Evolutionary conservation across 2,113 vertebrate species (phyloP), one percentile per base, ranked within the genome.

Genomic region (Poeciliopsis occidentalis): DNA sequence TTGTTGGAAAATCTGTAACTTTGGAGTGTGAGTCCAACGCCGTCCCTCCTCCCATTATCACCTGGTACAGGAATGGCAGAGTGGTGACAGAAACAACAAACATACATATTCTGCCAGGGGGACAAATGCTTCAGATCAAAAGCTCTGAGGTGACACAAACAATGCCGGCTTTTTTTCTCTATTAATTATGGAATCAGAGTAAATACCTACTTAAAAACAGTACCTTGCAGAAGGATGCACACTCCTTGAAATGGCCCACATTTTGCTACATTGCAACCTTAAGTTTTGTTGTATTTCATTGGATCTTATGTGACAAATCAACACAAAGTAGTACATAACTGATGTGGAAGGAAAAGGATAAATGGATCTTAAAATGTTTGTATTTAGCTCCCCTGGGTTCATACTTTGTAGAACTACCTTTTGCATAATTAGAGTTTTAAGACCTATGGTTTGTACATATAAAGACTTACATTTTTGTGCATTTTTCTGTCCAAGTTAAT

Each of bases 11-110:
- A 60, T 86, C 93, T 0, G 94, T 95, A 31, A 94, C 81, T 0
- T 72, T 99, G 80, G 93, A 96, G 73, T 99, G 98, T 6, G 95
- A 97, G 79, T 97, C 96, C 7, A 97, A 97, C 0, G 97, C 97
- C 27, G 94, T 98, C 11, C 98, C 98, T 1, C 95, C 97, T 61
- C 97, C 98, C 0, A 90, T 95, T 74, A 84, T 98, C 93, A 95
- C 94, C 78, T 99, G 98, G 98, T 97, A 97, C 91, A 98, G 97
- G 93, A 97, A 98, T 31, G 93, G 96, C 61, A 91, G 85, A 65
- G 32, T 85, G 64, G 72, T 98, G 62, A 84, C 92, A 0, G 95
- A 95, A 34, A 95, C 96, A 0, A 78, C 91, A 60, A 94, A 93
- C 1, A 0, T 95, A 73, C 92, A 75, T 47, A 64, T 96, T 64